Evolutionary conservation across 1,140 invertebrate genomes (phyloP).

Genomic region (Parapsyche elsis): DNA sequence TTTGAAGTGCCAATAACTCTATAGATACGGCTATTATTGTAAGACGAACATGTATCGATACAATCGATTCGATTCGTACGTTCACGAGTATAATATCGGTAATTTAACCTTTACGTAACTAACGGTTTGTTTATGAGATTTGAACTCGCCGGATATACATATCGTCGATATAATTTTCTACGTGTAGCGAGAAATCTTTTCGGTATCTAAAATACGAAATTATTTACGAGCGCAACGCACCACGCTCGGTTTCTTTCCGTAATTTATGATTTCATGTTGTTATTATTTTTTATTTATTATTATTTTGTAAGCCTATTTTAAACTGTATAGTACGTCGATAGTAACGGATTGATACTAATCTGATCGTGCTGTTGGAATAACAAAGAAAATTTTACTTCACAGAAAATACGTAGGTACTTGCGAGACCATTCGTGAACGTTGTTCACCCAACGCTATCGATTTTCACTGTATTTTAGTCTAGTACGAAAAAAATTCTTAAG

Average conservation of each 20-base stretch:
- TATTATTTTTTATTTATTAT: not conserved
- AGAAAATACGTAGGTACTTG: not conserved
- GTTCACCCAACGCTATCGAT: no score
- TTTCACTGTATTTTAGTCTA: no score
- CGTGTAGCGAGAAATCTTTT: not conserved
- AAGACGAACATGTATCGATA: no score
- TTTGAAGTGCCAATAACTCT: no score
- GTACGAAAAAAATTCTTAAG: no score
- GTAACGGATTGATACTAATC: constrained; percentile 24
- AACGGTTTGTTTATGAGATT: no score
- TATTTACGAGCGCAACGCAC: not conserved
- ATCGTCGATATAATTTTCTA: not conserved
- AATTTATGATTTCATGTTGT: constrained; percentile 26
- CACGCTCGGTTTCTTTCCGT: constrained; percentile 14
- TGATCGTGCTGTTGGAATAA: constrained; percentile 18
- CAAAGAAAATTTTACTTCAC: not conserved
- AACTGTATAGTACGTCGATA: constrained; percentile 9
- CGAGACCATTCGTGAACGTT: no score
- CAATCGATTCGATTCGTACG: no score
- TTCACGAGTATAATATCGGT: no score
- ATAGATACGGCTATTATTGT: no score
- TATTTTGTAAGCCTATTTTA: not conserved
- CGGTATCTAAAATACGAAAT: not conserved
- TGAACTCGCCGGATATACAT: no score
- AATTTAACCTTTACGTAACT: no score